Evolutionary conservation across 2,113 vertebrate species (phyloP), one percentile per base, ranked within the genome.

Genomic region (Syrmaticus mikado): DNA sequence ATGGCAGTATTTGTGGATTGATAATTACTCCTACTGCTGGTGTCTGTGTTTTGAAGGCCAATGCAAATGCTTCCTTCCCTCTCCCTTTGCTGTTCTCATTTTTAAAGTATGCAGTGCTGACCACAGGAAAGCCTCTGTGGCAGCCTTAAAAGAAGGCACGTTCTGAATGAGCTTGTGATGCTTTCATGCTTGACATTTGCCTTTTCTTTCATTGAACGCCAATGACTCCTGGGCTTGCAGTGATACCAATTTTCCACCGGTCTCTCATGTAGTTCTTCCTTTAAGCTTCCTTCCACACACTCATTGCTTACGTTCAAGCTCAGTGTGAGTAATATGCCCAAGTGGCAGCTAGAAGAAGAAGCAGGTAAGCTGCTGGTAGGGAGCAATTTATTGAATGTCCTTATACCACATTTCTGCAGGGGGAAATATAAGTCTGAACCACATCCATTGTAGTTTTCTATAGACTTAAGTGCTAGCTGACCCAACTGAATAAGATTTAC

Each of bases 211-310:
- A 95, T 91, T 88, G 89, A 67, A 79, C 0, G 84, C 92, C 91
- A 95, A 43, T 43, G 88, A 79, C 94, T 80, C 94, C 87, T 87
- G 76, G 94, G 93, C 87, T 95, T 91, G 78, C 60, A 93, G 75
- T 32, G 64, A 74, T 82, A 76, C 0, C 0, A 81, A 21, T 90
- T 95, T 96, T 96, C 85, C 93, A 85, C 65, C 71, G 28, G 82
- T 64, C 46, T 94, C 78, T 94, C 55, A 76, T 64, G 55, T 64
- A 91, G 46, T 77, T 95, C 61, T 90, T 91, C 73, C 70, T 93
- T 88, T 36, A 82, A 57, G 62, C 67, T 83, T 21, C 64, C 65
- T 66, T 82, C 43, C 76, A 45, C 76, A 83, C 66, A 75, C 34
- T 65, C 76, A 81, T 41, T 53, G 25, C 76, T 78, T 74, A 48